These are phyloP conservation scores for Physella acuta DNA, from an alignment of 1,140 invertebrate species.

Conservation along the genomic window DNA sequence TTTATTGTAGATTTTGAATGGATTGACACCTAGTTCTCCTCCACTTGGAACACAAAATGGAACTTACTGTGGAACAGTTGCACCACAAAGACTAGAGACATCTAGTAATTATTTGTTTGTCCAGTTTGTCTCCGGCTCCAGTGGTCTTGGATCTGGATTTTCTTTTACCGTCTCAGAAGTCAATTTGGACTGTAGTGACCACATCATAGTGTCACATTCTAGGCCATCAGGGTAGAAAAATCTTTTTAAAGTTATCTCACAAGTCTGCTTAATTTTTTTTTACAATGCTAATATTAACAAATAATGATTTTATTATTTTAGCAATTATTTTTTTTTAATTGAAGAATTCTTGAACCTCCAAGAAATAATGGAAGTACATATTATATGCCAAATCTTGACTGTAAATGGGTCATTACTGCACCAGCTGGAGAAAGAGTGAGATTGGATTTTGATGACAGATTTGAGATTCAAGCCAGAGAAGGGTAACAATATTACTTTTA, in stretches of 20 bases:
- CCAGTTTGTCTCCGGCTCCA: constrained; percentile 91
- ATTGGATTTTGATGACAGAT: constrained; percentile 60
- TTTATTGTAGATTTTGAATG: constrained; percentile 70
- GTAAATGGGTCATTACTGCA: constrained; percentile 44
- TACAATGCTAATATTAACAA: too few species aligned
- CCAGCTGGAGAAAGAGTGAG: constrained; percentile 84
- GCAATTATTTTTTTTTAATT: too few species aligned
- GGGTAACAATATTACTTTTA: too few species aligned
- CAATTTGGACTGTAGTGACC: constrained; percentile 43
- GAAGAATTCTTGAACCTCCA: too few species aligned
- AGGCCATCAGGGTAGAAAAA: constrained; percentile 8
- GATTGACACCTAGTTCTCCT: constrained; percentile 70
- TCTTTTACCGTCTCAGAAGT: constrained; percentile 90
- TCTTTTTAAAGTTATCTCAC: too few species aligned
- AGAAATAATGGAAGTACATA: too few species aligned
- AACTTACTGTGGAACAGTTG: constrained; percentile 93
- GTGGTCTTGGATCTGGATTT: constrained; percentile 92
- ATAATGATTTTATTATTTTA: too few species aligned
- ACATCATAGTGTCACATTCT: constrained; percentile 62
- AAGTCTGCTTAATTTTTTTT: too few species aligned
- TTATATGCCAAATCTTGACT: constrained; percentile 53
- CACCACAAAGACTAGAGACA: constrained; percentile 77
- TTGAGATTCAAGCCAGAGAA: constrained; percentile 92
- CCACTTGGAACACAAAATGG: constrained; percentile 69
- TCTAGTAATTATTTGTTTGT: constrained; percentile 83